Evolutionary conservation across 1,140 invertebrate species (phyloP).

Genomic region (Atopsyche davidsoni): DNA sequence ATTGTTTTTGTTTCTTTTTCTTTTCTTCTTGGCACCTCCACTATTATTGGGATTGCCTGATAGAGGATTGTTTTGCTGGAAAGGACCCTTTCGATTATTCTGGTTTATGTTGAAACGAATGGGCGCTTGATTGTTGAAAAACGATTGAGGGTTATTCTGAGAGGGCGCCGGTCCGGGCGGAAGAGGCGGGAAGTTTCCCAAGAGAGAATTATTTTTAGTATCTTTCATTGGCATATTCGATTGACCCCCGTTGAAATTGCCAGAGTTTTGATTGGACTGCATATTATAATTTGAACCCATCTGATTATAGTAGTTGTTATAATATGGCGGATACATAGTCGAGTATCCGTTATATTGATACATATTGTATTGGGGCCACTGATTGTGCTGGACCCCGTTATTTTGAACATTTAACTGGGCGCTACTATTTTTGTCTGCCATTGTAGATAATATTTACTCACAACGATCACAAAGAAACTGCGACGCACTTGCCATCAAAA

Average conservation of each 20-base stretch:
- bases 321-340: constrained; percentile 42
- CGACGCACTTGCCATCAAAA: too few species aligned
- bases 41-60: constrained; percentile 51
- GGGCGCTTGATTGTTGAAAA: constrained; percentile 48
- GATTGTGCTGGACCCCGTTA: constrained; percentile 39
- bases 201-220: constrained; percentile 34
- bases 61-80: constrained; percentile 41
- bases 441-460: constrained; percentile 1
- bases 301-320: constrained; percentile 42
- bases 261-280: constrained; percentile 7
- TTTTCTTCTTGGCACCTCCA: constrained; percentile 64
- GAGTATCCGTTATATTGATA: constrained; percentile 44
- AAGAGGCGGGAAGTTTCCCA: constrained; percentile 39
- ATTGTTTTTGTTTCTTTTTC: constrained; percentile 65
- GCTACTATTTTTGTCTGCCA: constrained; percentile 26
- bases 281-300: constrained; percentile 35
- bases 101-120: constrained; percentile 56
- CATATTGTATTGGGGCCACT: constrained; percentile 45
- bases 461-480: too few species aligned
- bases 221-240: constrained; percentile 26
- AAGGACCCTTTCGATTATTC: constrained; percentile 34
- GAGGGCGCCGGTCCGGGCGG: constrained; percentile 42
- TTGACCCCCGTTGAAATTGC: background rate
- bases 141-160: constrained; percentile 30
- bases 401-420: constrained; percentile 43